These are phyloP conservation scores for Labrus mixtus DNA, from an alignment of 2,113 vertebrate species.

Conservation along the genomic window DNA sequence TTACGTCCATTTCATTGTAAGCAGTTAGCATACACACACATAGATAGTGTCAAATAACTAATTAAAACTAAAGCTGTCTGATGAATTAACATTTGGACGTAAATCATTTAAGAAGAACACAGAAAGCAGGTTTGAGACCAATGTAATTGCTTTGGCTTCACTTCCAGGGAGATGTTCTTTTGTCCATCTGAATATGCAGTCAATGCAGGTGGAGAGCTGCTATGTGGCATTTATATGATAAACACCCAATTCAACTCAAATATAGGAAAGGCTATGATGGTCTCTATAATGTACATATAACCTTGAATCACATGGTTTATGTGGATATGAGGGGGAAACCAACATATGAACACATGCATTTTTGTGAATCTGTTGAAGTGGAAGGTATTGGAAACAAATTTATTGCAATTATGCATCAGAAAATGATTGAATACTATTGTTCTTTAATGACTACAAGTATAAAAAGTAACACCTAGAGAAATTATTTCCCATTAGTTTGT, in stretches of 20 bases:
- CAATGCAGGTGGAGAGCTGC: neutral
- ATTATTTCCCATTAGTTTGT: neutral
- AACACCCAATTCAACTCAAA: neutral
- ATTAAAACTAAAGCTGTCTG: no score
- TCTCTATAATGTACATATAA: neutral
- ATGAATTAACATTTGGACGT: no score
- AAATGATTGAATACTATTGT: neutral
- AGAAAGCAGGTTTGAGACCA: no score
- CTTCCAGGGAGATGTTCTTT: no score
- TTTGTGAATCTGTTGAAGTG: neutral
- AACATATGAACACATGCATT: neutral
- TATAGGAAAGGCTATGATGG: neutral
- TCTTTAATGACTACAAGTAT: no score
- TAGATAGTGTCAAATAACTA: no score
- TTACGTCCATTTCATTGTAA: no score
- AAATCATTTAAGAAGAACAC: no score
- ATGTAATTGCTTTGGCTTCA: no score
- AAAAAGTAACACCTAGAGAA: no score
- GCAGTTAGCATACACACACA: neutral
- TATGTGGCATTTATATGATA: neutral
- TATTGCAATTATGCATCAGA: neutral
- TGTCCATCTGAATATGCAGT: neutral
- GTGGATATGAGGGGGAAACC: no score
- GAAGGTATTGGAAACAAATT: neutral
- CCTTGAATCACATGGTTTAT: neutral